Conservation (phyloP, 2,888 invertebrate genomes). For the Alviniconcha strummeri region DNA sequence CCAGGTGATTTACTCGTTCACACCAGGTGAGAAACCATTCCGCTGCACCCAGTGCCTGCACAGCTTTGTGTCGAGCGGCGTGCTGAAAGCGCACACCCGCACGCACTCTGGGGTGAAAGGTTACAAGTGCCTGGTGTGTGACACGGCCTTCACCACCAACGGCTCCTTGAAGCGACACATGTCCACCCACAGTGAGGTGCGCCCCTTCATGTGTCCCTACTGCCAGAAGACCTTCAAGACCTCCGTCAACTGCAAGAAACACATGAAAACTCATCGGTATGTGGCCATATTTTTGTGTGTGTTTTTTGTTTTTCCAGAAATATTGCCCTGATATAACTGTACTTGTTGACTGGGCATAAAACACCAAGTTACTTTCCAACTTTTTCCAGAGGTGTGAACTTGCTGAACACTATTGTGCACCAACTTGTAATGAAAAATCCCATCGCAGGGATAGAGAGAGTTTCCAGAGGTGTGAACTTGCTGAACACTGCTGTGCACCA, state of each 20-base stretch:
- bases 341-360: too few relatives aligned
- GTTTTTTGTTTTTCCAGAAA: neutral
- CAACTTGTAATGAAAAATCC: too few relatives aligned
- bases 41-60: slow-evolving; percentile 72
- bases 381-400: too few relatives aligned
- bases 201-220: slow-evolving; percentile 77
- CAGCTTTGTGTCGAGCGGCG: slow-evolving; percentile 77
- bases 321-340: too few relatives aligned
- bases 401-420: too few relatives aligned
- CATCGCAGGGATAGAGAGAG: too few relatives aligned
- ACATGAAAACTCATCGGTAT: slow-evolving; percentile 79
- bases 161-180: slow-evolving; percentile 86
- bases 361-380: too few relatives aligned
- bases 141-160: slow-evolving; percentile 79
- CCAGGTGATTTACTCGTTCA: neutral
- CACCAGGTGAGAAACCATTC: slow-evolving; percentile 74
- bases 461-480: too few relatives aligned
- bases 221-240: slow-evolving; percentile 80
- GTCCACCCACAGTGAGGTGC: slow-evolving; percentile 79
- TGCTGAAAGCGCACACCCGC: slow-evolving; percentile 77
- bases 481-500: too few relatives aligned
- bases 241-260: slow-evolving; percentile 79
- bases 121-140: slow-evolving; percentile 80
- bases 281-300: neutral
- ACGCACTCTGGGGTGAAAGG: slow-evolving; percentile 77